phyloP scores from a whole-genome alignment of 1,140 invertebrate species.

The Eubasilissa regina region DNA sequence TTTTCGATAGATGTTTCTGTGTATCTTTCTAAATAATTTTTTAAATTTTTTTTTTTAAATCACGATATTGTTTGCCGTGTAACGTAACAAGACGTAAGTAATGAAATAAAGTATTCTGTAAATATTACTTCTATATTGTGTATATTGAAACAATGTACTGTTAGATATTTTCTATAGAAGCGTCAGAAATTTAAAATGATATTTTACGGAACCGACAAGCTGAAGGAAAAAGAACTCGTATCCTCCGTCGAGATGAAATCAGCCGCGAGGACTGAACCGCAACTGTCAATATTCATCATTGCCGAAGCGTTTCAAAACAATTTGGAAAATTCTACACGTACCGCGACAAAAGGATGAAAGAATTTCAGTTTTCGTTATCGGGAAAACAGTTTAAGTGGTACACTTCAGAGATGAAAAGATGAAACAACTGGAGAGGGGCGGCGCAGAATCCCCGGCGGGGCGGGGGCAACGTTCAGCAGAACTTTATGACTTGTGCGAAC shows the following conservation, averaged over 20 bases:
- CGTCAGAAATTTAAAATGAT: no score
- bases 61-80: no score
- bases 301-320: constrained; percentile 34
- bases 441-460: not conserved
- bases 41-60: no score
- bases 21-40: no score
- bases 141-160: no score
- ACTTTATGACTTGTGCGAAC: constrained; percentile 56
- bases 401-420: constrained; percentile 58
- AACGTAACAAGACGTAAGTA: no score
- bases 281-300: constrained; percentile 42
- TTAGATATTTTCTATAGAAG: no score
- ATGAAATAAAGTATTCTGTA: no score
- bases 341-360: constrained; percentile 41
- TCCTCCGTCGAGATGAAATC: constrained; percentile 12
- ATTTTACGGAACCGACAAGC: not conserved
- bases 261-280: constrained; percentile 32
- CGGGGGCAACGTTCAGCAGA: constrained; percentile 4
- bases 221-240: not conserved
- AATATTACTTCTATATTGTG: not conserved
- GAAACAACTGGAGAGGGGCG: constrained; percentile 34
- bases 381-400: constrained; percentile 41
- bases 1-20: no score
- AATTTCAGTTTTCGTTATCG: constrained; percentile 32
- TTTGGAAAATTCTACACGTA: constrained; percentile 39